Evolutionary conservation across 2,113 vertebrate species (phyloP), one percentile per base, ranked within the genome.

Genomic region (Hippocampus mohnikei): DNA sequence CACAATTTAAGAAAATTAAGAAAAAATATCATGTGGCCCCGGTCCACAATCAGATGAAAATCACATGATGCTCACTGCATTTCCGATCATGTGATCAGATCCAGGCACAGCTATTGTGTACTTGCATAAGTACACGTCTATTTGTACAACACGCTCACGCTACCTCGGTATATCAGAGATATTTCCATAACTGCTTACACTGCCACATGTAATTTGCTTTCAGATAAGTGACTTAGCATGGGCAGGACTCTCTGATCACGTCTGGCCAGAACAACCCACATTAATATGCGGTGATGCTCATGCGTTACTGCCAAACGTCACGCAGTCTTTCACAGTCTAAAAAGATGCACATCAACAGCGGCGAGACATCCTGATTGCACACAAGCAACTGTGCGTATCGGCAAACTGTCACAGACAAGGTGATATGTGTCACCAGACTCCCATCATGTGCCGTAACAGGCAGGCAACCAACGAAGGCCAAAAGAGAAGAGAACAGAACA

Each of bases 381-480:
- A 67, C 66, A 63, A 79, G 73, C 50, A 16, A 48, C 46, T 18
- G 16, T 48, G 46, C 46, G 1, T 20, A 48, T 62, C 69, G 52
- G n/a, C 27, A 60, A 12, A 29, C 70, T 61, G 61, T 63, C 18
- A 66, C 42, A 65, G 81, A 78, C 62, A 65, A 6, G 0, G 60
- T 79, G 83, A 55, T 76, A 73, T 69, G 70, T 77, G 78, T 77
- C 74, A 69, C 69, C 73, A 61, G 76, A 76, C 67, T 71, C 61
- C 69, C 67, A 56, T 77, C 81, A 72, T 61, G 79, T 81, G 79
- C 11, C 79, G 66, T 74, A 83, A 79, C 81, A 81, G 85, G 86
- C 80, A 52, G 84, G 76, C 18, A 9, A 9, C 37, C 59, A 44
- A 64, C 67, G 46, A 75, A 67, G 68, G 71, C 77, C 76, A 18